phyloP scores from a whole-genome alignment of 2,113 vertebrate species.

The Malaclemys terrapin region DNA sequence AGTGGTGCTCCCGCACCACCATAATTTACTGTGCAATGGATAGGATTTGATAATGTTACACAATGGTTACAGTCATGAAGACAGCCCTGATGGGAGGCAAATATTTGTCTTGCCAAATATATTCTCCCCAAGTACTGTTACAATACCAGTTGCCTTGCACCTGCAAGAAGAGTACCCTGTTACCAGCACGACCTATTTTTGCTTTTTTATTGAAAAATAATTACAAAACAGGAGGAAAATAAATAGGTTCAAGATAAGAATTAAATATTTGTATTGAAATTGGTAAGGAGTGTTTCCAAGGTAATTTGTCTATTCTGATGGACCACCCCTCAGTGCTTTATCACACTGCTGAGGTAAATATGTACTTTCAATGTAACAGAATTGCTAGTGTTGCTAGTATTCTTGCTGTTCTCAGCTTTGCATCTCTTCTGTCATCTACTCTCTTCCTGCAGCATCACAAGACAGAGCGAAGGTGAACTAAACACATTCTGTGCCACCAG shows the following conservation, averaged over 20 bases:
- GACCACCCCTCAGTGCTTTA: not conserved
- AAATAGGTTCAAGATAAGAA: not conserved
- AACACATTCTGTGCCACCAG: not conserved
- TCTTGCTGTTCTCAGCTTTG: not conserved
- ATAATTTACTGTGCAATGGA: constrained; percentile 31
- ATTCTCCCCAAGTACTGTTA: not conserved
- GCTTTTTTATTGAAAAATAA: not conserved
- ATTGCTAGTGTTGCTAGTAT: fast-evolving
- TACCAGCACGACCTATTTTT: not conserved
- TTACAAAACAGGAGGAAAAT: not conserved
- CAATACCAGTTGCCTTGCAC: not conserved
- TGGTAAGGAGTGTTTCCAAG: not conserved
- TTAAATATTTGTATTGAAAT: not conserved
- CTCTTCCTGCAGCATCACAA: not conserved
- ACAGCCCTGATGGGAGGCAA: not conserved
- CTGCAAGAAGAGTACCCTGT: not conserved
- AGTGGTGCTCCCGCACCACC: no score
- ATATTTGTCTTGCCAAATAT: constrained; percentile 21
- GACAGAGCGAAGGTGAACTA: not conserved
- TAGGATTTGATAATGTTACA: constrained; percentile 5
- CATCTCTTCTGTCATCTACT: fast-evolving
- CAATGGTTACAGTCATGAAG: constrained; percentile 2
- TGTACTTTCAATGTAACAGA: fast-evolving
- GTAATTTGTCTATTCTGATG: not conserved
- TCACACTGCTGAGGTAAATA: not conserved